phyloP scores from a whole-genome alignment of 2,797 vertebrate species.

The Microcaecilia unicolor region DNA sequence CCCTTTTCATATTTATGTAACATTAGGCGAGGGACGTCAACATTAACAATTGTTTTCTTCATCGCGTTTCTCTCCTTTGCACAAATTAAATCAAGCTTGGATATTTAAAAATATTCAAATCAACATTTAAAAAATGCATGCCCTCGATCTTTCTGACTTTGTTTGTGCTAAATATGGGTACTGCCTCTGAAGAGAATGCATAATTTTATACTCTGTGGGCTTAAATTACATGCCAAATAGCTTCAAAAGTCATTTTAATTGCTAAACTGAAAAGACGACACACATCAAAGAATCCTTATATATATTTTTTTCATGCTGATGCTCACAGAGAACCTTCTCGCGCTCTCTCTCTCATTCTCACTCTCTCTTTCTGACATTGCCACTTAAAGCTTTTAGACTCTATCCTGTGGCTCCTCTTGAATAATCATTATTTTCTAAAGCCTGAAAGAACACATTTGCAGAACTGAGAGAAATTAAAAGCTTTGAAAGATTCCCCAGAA shows the following conservation, averaged over 20 bases:
- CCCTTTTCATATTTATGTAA: too few relatives aligned
- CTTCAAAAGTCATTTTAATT: conserved; percentile 63
- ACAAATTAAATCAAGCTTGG: conserved; percentile 19
- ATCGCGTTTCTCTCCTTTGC: too few relatives aligned
- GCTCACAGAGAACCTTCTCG: too few relatives aligned
- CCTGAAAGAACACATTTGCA: conserved; percentile 1
- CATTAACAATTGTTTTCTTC: too few relatives aligned
- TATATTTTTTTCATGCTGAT: conserved; percentile 41
- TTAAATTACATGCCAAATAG: conserved; percentile 53
- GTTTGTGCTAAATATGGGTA: conserved; percentile 46
- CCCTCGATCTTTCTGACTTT: conserved; percentile 43
- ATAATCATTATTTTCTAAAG: conserved; percentile 11
- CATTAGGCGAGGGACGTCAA: too few relatives aligned
- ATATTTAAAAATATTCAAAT: conserved; percentile 31
- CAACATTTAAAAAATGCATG: conserved; percentile 22
- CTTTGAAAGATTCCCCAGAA: conserved; percentile 2
- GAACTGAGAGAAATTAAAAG: conserved; percentile 9
- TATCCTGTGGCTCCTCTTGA: conserved; percentile 9
- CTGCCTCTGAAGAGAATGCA: conserved; percentile 35
- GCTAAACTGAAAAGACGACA: conserved; percentile 55
- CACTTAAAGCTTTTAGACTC: conserved; percentile 37
- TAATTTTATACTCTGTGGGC: conserved; percentile 37
- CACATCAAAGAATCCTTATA: conserved; percentile 52
- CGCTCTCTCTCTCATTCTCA: too few relatives aligned
- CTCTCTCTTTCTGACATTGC: conserved; percentile 33